phyloP scores from a whole-genome alignment of 2,797 vertebrate genomes.

The Sebastes cheni region DNA sequence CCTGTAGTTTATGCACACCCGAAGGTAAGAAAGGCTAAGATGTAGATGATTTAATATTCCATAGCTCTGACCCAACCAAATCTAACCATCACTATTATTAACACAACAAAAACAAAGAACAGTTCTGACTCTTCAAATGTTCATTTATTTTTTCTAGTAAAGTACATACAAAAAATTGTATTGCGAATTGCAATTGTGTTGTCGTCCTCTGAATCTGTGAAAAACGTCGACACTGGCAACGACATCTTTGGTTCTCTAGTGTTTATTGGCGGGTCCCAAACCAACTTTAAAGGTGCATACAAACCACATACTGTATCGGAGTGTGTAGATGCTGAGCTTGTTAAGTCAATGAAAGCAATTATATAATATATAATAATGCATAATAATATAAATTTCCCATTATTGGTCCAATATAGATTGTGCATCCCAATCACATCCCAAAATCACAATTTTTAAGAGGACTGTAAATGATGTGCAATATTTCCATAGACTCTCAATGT shows the following conservation, averaged over 20 bases:
- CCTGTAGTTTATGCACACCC: not conserved
- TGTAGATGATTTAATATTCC: no score
- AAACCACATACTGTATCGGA: not conserved
- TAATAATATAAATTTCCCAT: not conserved
- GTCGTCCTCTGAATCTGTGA: not conserved
- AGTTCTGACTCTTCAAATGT: no score
- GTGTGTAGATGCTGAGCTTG: not conserved
- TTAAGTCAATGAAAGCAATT: not conserved
- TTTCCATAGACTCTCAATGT: not conserved
- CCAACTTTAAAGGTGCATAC: not conserved
- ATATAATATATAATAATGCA: not conserved
- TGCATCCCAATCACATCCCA: accelerated
- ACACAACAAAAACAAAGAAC: not conserved
- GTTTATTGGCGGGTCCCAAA: not conserved
- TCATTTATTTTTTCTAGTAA: not conserved
- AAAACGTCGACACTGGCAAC: not conserved
- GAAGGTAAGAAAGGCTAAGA: not conserved
- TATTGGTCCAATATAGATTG: not conserved
- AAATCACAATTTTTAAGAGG: not conserved
- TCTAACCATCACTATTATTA: not conserved
- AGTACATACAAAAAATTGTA: no score
- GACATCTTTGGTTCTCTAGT: not conserved
- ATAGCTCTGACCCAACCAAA: no score
- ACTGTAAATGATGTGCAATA: not conserved
- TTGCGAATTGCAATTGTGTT: not conserved